Base-by-base conservation (phyloP, 2,888 invertebrate species). In the Orthonevra nobilis region DNA sequence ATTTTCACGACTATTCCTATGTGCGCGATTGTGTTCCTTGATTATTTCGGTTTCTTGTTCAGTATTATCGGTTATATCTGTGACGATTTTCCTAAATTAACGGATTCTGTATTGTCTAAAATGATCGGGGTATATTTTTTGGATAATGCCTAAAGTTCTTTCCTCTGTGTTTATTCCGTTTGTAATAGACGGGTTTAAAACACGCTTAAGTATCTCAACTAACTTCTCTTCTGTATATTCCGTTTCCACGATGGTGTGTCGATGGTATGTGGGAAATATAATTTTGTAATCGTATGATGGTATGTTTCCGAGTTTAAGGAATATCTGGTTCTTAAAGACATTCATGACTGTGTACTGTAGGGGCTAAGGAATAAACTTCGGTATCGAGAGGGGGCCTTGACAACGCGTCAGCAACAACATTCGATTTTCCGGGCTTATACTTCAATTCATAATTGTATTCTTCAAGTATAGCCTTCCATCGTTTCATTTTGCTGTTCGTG, bases 1-100 rank as follows among this genome's bases (percentile, higher is more conserved):
- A 3, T 64, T 58, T 20, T 66, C 48, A 1, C 42, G 20, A n/a
- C 19, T 7, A 7, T 20, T 66, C 19, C 56, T 30, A 5, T 73
- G 46, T 0, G 64, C 54, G 44, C 63, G 12, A 2, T 40, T 56
- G 9, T 66, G 26, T n/a, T 66, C 36, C 15, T 44, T 54, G 0
- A 68, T 26, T 14, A 69, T 60, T 40, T 50, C 7, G 17, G 40
- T 34, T 1, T 0, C 1, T 26, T 69, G 58, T 3, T 60, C 58
- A 0, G 32, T 26, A 7, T 12, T 4, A 7, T 69, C 32, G 15
- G 3, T 0, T 1, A 69, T n/a, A 3, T 69, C 69, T 3, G 5
- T 12, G 1, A 60, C 69, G 3, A 6, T 5, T 1, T 32, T 26
- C 26, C 50, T 23, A 0, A 50, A 50, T 2, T 19, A 50, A 0